Conservation (phyloP, 1,140 invertebrate genomes). For the Scylla paramamosain region DNA sequence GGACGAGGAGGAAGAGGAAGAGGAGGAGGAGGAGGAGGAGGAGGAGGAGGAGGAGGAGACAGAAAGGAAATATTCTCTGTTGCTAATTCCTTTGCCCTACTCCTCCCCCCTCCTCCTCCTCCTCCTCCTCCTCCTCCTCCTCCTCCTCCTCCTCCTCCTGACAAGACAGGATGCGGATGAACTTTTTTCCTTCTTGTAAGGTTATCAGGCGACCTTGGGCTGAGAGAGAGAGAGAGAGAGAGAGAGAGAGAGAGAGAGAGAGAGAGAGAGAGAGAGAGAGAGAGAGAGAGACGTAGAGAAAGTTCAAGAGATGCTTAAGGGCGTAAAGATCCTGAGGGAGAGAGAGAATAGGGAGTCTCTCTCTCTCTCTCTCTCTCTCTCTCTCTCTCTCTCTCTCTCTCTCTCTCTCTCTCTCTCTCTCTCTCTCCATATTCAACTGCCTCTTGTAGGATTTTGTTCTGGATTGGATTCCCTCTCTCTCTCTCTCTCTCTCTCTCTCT, state of each 20-base stretch:
- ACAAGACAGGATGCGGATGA: neutral
- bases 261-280: neutral
- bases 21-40: no score
- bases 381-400: neutral
- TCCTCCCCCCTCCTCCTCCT: neutral
- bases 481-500: neutral
- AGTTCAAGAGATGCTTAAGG: neutral
- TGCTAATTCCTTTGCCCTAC: neutral
- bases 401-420: neutral
- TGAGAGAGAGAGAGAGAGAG: slow-evolving; percentile 21
- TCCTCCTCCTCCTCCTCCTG: neutral
- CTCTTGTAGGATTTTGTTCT: no score
- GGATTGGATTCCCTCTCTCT: no score
- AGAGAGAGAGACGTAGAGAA: neutral
- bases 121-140: neutral
- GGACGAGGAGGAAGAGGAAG: no score
- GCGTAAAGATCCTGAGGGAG: neutral
- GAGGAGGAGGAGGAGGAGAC: no score
- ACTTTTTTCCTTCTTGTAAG: neutral
- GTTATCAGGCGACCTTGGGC: slow-evolving; percentile 1
- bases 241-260: slow-evolving; percentile 38
- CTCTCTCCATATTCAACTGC: no score
- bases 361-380: neutral
- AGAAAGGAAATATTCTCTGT: neutral
- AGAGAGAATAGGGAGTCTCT: neutral